Conservation (phyloP, 2,113 vertebrate species). For the Seriola rivoliana region DNA sequence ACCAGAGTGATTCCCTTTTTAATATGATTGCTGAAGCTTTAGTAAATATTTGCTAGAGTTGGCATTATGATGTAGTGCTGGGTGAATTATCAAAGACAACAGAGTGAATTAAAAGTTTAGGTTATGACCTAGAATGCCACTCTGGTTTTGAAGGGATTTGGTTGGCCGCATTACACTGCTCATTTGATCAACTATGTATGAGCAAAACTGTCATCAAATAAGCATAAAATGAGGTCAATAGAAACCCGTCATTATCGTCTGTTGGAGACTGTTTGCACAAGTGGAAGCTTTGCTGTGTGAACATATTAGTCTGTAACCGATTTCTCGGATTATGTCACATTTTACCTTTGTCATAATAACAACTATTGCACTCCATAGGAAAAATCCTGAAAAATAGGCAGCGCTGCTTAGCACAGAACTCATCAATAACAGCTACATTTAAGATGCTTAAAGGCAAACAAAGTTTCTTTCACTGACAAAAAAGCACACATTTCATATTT, state of each 20-base stretch:
- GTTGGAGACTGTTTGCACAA: background rate
- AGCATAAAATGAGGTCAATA: conserved; percentile 18
- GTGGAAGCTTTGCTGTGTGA: background rate
- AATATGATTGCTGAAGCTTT: conserved; percentile 13
- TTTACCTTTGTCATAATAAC: conserved; percentile 45
- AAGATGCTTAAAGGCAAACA: conserved; percentile 44
- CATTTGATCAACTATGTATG: background rate
- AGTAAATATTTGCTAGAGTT: conserved; percentile 4
- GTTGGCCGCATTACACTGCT: conserved; percentile 1
- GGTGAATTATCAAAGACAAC: conserved; percentile 3
- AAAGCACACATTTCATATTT: conserved; percentile 28
- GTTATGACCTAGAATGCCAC: conserved; percentile 9
- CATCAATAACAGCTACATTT: conserved; percentile 37
- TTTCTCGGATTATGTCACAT: conserved; percentile 49
- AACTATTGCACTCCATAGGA: conserved; percentile 65
- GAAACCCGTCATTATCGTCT: conserved; percentile 9
- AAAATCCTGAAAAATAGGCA: conserved; percentile 46
- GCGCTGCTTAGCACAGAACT: conserved; percentile 30
- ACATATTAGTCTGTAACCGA: background rate
- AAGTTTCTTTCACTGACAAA: conserved; percentile 2
- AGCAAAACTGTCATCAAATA: conserved; percentile 24
- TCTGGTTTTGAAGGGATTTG: conserved; percentile 1
- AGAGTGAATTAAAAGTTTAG: conserved; percentile 14
- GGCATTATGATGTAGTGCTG: conserved; percentile 9
- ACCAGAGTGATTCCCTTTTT: conserved; percentile 60